Base-by-base conservation (phyloP, 2,888 invertebrate species). In the Drosophila acutilabella region DNA sequence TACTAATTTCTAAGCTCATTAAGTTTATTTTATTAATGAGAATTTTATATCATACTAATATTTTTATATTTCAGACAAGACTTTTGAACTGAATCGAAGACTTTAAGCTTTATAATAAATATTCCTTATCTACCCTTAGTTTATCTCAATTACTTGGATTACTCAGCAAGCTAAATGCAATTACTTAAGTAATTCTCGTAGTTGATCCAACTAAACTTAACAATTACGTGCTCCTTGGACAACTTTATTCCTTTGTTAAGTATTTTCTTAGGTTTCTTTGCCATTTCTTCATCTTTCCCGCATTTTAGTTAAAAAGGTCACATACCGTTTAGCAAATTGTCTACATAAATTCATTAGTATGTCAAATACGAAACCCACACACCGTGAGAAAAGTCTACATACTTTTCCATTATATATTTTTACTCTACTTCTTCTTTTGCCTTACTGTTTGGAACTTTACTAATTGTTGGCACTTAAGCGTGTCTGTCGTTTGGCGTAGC, bases 381-480 rank as follows among this genome's bases (percentile, higher is more conserved):
- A 16, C 16, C 41, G 6, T 18, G 18, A 54, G 26, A 58, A 26
- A 59, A 33, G 42, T 59, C 52, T 58, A 48, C 54, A 30, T 41
- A 26, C 47, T 47, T 26, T 59, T 61, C 53, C 45, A 16, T 7
- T 23, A 8, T 26, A 23, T 38, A 13, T 33, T 36, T 38, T 23
- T 23, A 6, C 23, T 1, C 1, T 36, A 30, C 8, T 30, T 13
- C 26, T 26, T 13, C 45, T 26, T 45, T 58, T 60, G 67, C 67
- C 74, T 61, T 59, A 8, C 38, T 38, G 60, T 41, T 41, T 42
- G 53, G 66, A 83, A 79, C 57, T 79, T 71, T 77, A 66, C 71
- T 82, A 86, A 82, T 83, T 83, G 82, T 81, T 72, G 79, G 61
- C 71, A 81, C 77, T 81, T 79, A 65, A 77, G 68, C 61, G 70